These are phyloP conservation scores for Drosophila trichaetosa DNA, from an alignment of 2,888 invertebrate genomes.

Conservation along the genomic window DNA sequence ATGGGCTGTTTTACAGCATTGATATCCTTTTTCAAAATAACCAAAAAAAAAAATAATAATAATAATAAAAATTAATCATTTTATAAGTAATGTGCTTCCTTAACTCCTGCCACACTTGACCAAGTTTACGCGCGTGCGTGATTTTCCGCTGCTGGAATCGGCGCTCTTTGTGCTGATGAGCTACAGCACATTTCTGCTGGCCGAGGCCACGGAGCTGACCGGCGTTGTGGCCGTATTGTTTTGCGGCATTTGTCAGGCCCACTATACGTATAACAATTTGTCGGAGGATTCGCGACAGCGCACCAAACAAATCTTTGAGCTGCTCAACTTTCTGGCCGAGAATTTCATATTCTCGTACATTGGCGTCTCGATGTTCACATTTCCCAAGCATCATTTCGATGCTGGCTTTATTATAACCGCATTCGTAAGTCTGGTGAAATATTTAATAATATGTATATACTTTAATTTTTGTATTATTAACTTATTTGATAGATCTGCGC, in stretches of 20 bases:
- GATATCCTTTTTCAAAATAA: constrained; percentile 90
- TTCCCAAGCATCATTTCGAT: constrained; percentile 97
- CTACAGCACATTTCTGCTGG: constrained; percentile 98
- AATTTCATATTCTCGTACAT: constrained; percentile 99
- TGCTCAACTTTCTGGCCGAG: constrained; percentile 97
- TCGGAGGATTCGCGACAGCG: constrained; percentile 93
- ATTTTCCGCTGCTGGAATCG: constrained; percentile 97
- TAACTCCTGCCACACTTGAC: constrained; percentile 89
- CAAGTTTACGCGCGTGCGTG: constrained; percentile 96
- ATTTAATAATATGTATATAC: background rate
- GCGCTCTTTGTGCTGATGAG: constrained; percentile 99
- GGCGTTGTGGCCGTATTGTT: constrained; percentile 98
- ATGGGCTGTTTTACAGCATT: constrained; percentile 98
- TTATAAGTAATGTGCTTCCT: constrained; percentile 53
- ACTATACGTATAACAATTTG: constrained; percentile 98
- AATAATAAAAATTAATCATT: background rate
- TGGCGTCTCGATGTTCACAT: constrained; percentile 99
- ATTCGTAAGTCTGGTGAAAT: constrained; percentile 89
- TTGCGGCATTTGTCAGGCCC: constrained; percentile 99
- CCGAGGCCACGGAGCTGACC: constrained; percentile 98
- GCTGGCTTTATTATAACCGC: constrained; percentile 95
- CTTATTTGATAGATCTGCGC: constrained; percentile 90
- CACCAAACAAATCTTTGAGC: constrained; percentile 96
- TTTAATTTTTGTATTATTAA: background rate
- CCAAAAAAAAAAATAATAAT: background rate